Percentiles rank a stretch among this genome's conserved stretches.
Evolutionary conservation across 1,140 invertebrate genomes (phyloP).

Genomic region (Cepaea nemoralis): DNA sequence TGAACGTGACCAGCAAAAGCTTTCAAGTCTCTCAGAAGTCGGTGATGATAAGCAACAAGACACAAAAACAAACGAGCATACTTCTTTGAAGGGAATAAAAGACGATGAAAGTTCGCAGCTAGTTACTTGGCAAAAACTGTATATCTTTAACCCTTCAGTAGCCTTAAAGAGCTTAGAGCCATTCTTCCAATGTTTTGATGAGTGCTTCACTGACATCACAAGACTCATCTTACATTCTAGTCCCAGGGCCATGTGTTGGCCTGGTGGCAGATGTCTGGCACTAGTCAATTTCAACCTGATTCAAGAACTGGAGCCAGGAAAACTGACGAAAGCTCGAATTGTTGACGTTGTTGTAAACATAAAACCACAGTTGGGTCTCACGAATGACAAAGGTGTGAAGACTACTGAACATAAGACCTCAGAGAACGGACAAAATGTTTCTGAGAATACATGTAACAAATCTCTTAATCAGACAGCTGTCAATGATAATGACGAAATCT

Average conservation of each 20-base stretch:
- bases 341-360: neutral
- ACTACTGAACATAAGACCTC: neutral
- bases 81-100: neutral
- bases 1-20: too few species aligned
- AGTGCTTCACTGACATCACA: neutral
- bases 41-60: too few species aligned
- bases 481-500: neutral
- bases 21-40: too few species aligned
- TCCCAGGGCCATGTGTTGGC: neutral
- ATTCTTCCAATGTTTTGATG: neutral
- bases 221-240: neutral
- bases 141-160: neutral
- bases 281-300: neutral
- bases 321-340: neutral
- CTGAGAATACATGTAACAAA: neutral
- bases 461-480: neutral
- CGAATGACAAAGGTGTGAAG: too few species aligned
- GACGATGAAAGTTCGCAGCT: neutral
- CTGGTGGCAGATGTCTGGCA: neutral
- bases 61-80: neutral
- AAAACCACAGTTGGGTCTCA: neutral
- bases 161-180: neutral
- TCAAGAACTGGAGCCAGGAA: neutral
- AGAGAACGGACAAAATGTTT: neutral
- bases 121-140: neutral